These are phyloP conservation scores for Andrena cerasifolii DNA, from an alignment of 1,140 invertebrate species.

Conservation along the genomic window DNA sequence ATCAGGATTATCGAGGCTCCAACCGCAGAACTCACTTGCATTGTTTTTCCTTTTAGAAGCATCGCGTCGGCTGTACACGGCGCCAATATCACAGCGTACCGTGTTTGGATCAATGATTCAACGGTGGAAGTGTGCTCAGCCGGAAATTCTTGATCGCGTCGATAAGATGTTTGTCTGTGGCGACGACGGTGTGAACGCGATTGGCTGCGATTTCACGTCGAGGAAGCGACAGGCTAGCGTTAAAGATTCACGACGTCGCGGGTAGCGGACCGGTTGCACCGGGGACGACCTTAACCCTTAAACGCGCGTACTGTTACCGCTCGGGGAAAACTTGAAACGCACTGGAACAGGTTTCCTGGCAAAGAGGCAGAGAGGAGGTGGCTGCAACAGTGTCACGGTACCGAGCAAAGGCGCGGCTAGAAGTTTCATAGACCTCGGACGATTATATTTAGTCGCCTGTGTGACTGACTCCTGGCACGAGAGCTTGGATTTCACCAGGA, in stretches of 20 bases:
- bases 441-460: slow-evolving; percentile 28
- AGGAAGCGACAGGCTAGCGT: slow-evolving; percentile 2
- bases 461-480: neutral
- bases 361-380: neutral
- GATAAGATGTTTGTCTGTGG: too few relatives aligned
- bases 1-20: neutral
- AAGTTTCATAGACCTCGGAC: slow-evolving; percentile 36
- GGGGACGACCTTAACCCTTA: slow-evolving; percentile 57
- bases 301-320: slow-evolving; percentile 51
- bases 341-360: slow-evolving; percentile 47
- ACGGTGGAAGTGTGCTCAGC: too few relatives aligned
- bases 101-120: too few relatives aligned
- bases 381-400: slow-evolving; percentile 33
- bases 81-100: neutral
- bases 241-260: slow-evolving; percentile 22
- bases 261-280: slow-evolving; percentile 46
- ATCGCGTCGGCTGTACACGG: neutral
- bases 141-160: too few relatives aligned
- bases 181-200: neutral
- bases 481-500: slow-evolving; percentile 48
- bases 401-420: slow-evolving; percentile 37
- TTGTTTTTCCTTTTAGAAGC: slow-evolving; percentile 14
- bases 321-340: slow-evolving; percentile 53
- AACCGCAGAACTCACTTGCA: neutral
- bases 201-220: slow-evolving; percentile 1